Evolutionary conservation across 1,140 invertebrate genomes (phyloP), one percentile per base, ranked within the genome.

Genomic region (Drosophila santomea): DNA sequence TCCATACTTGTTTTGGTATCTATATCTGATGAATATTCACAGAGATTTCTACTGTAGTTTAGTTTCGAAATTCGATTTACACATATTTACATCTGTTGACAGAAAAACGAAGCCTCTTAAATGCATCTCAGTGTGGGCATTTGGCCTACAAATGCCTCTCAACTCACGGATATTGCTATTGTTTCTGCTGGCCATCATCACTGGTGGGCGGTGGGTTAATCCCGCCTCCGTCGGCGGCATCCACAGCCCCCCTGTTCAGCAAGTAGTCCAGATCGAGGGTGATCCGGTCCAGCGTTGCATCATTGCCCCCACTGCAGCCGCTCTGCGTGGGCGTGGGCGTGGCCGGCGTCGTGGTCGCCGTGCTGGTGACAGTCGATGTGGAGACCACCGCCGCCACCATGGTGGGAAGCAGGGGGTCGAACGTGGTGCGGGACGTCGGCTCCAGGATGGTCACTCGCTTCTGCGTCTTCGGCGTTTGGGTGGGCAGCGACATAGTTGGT

Each of bases 221-320:
- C 7, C 47, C 71, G 0, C 44, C 71, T 17, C 47, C 69, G 2
- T 75, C 71, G 10, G 25, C 39, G 28, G 17, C 57, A 36, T 90
- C 82, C 38, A 48, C 32, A 10, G 41, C 51, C 6, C 78, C 83
- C 12, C 78, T 69, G 55, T 96, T 96, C 51, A 96, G 91, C 61
- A 96, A 91, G 93, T 96, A 96, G 91, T 96, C 95, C 44, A 96
- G 93, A 91, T 96, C 95, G 78, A 95, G 94, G 2, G 95, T 95
- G 80, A 96, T 96, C 74, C 95, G 94, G 91, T 96, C 95, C 3
- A 96, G 91, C 93, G 96, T 95, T 54, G 95, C 86, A 71, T 85
- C 81, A 15, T 74, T 58, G 44, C 57, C 66, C 20, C 50, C 43
- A 32, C 8, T 32, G 35, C 83, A 10, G 52, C 45, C 28, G 36